A percentile compares a stretch with the other conserved stretches of the same genome.
Evolutionary conservation across 2,797 vertebrate species (phyloP).

Genomic region (Atherinosoma microstoma): DNA sequence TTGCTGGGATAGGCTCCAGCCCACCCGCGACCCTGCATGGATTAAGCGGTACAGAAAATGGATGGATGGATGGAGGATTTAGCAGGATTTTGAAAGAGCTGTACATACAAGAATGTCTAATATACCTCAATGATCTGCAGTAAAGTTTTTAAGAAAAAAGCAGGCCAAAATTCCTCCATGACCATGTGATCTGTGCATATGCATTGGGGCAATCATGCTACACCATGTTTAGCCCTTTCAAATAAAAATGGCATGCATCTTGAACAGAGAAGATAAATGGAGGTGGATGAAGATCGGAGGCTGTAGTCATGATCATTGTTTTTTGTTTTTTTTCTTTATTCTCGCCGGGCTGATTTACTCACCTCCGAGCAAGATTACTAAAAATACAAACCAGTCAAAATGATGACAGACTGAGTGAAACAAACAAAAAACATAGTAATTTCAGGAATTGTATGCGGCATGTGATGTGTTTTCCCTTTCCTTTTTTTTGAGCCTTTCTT

Average conservation of each 20-base stretch:
- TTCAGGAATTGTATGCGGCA: constrained; percentile 46
- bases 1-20: too few relatives aligned
- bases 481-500: constrained; percentile 16
- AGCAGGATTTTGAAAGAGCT: too few relatives aligned
- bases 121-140: too few relatives aligned
- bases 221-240: constrained; percentile 57
- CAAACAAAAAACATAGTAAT: constrained; percentile 42
- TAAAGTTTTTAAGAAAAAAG: too few relatives aligned
- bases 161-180: too few relatives aligned
- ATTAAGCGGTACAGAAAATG: too few relatives aligned
- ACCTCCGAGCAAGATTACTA: constrained; percentile 55
- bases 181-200: too few relatives aligned
- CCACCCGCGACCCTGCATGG: too few relatives aligned
- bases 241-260: constrained; percentile 61
- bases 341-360: constrained; percentile 35
- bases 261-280: constrained; percentile 68
- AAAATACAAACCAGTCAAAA: constrained; percentile 50
- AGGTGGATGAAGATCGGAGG: not conserved
- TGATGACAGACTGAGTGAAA: constrained; percentile 46
- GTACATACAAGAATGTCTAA: too few relatives aligned
- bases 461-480: constrained; percentile 50
- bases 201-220: not conserved
- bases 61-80: too few relatives aligned
- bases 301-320: constrained; percentile 32
- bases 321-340: constrained; percentile 45